Base-by-base conservation (phyloP, 2,888 invertebrate genomes). In the Meganola albula region DNA sequence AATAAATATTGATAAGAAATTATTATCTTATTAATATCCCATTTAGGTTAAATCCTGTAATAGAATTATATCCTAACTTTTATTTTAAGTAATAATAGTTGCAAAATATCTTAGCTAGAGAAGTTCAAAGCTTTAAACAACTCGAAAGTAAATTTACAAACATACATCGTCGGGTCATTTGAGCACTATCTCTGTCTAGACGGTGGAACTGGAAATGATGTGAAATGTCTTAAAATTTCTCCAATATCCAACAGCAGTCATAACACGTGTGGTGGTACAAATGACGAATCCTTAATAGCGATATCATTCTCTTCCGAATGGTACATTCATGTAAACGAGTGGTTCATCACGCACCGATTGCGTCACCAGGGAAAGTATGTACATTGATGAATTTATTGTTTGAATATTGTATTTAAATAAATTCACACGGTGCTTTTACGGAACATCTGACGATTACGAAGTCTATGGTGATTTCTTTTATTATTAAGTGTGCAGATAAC, bases 311-410 rank as follows among this genome's bases (percentile, higher is more conserved):
- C 70, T 70, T 67, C 60, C 59, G 62, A 61, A 57, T 53, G 58
- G 60, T 59, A 60, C 53, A 49, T 58, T 69, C 68, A 64, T 63
- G 71, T 68, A 69, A 75, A 72, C 72, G 67, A 69, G 63, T 68
- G 59, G 68, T 70, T 63, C 67, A 64, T 66, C 74, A 65, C 68
- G 63, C 68, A 60, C 46, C 43, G 38, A 50, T 82, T 80, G 59
- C 74, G 64, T 78, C 73, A 79, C 48, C 24, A 60, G 71, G 63
- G 82, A 84, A 83, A 84, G 83, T 65, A n/a, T n/a, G n/a, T n/a
- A 68, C 70, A 73, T 73, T 66, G 62, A 69, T 68, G 21, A 61
- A 61, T 57, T 58, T 64, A 60, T 63, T 67, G 61, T 62, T 49
- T 48, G 30, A 50, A 51, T 47, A 51, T 53, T 38, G 49, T 44